Evolutionary conservation across 2,113 vertebrate genomes (phyloP).

Genomic region (Ardeotis arabs): DNA sequence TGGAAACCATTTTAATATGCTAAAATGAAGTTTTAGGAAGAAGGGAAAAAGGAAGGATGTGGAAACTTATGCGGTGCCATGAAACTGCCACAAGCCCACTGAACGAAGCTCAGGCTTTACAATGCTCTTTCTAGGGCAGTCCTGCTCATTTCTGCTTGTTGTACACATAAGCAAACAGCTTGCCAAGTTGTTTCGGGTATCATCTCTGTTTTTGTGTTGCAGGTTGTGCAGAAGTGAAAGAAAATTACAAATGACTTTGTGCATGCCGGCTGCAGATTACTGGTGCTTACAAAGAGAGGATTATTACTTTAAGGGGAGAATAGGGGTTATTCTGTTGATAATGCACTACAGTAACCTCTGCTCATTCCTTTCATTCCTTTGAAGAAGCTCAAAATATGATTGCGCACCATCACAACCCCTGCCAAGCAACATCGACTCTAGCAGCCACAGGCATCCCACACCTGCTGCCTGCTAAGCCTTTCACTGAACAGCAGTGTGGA

Average conservation of each 20-base stretch:
- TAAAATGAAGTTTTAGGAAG: background rate
- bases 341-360: constrained; percentile 48
- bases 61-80: fast-evolving
- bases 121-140: background rate
- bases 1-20: background rate
- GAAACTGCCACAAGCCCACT: background rate
- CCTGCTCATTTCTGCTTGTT: background rate
- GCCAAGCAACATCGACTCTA: background rate
- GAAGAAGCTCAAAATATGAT: constrained; percentile 52
- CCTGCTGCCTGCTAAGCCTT: constrained; percentile 51
- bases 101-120: background rate
- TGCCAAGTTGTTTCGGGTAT: background rate
- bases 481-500: background rate
- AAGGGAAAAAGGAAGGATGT: background rate
- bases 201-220: background rate
- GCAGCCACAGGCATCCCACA: constrained; percentile 52
- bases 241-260: constrained; percentile 25
- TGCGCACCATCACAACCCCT: background rate
- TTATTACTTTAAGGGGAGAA: constrained; percentile 47
- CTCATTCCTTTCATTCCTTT: constrained; percentile 71
- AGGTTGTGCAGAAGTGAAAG: constrained; percentile 34
- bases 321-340: constrained; percentile 15
- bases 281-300: constrained; percentile 52
- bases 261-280: constrained; percentile 20
- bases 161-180: background rate